phyloP scores from a whole-genome alignment of 2,113 vertebrate genomes.

The Cyprinodon tularosa region DNA sequence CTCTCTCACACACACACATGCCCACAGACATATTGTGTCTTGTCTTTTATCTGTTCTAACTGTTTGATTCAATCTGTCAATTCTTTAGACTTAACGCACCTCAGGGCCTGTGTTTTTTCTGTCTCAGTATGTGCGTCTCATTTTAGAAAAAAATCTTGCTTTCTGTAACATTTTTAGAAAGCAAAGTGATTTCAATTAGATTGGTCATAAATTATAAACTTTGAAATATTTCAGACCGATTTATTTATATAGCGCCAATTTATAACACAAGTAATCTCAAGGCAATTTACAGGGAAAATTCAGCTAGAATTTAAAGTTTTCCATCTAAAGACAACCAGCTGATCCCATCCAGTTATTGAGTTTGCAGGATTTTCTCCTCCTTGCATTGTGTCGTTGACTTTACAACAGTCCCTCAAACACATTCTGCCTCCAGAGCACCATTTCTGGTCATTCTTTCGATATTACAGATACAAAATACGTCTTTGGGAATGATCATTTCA shows the following conservation, averaged over 20 bases:
- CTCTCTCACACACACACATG: conserved; percentile 1
- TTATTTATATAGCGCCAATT: too few relatives aligned
- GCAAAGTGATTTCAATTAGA: conserved; percentile 63
- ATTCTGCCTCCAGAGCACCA: neutral
- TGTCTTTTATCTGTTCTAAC: conserved; percentile 57
- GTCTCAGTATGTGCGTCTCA: conserved; percentile 14
- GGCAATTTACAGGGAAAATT: too few relatives aligned
- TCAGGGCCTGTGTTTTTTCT: conserved; percentile 50
- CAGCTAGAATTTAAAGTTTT: too few relatives aligned
- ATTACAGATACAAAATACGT: too few relatives aligned
- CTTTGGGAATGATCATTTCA: too few relatives aligned
- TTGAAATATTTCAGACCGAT: conserved; percentile 22
- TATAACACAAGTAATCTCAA: too few relatives aligned
- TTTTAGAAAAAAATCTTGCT: conserved; percentile 25
- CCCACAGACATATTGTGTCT: conserved; percentile 25
- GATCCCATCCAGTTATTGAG: too few relatives aligned
- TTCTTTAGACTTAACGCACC: conserved; percentile 40
- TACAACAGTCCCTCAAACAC: conserved; percentile 1
- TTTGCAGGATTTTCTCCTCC: too few relatives aligned
- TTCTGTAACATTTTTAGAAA: conserved; percentile 30
- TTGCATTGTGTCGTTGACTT: too few relatives aligned
- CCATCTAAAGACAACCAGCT: too few relatives aligned
- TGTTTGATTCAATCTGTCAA: conserved; percentile 65
- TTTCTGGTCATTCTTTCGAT: neutral
- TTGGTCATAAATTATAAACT: conserved; percentile 60